Conservation (phyloP, 2,113 vertebrate species). For the Todiramphus chloris region DNA sequence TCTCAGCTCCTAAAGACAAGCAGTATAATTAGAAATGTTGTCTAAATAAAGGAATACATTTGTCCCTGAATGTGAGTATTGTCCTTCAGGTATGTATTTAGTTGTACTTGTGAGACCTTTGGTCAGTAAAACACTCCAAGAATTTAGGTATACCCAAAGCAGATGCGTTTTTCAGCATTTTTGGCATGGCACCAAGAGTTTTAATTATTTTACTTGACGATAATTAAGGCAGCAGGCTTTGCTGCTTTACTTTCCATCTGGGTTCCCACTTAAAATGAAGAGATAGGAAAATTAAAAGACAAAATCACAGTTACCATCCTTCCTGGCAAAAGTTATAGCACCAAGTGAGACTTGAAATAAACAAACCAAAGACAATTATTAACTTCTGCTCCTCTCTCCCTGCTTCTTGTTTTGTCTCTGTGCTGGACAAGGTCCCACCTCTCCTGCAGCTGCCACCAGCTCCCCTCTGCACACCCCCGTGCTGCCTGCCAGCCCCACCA, state of each 20-base stretch:
- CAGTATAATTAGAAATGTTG: not conserved
- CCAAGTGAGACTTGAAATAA: not conserved
- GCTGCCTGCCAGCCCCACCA: not conserved
- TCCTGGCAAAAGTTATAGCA: not conserved
- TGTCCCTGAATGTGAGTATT: not conserved
- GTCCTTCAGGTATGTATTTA: not conserved
- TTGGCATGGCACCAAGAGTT: not conserved
- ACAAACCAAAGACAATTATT: not conserved
- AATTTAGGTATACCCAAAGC: not conserved
- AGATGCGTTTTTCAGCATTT: not conserved
- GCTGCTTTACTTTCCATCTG: not conserved
- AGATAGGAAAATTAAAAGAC: not conserved
- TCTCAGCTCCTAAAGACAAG: not conserved
- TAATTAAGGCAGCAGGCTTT: not conserved
- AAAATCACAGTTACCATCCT: not conserved
- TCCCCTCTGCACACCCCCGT: not conserved
- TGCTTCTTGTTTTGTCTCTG: not conserved
- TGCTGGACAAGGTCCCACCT: conserved; percentile 22
- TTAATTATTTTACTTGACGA: not conserved
- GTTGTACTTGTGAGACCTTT: not conserved
- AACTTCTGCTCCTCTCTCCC: not conserved
- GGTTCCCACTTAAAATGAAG: not conserved
- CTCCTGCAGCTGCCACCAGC: not conserved
- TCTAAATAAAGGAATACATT: not conserved
- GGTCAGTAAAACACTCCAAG: not conserved